phyloP scores from a whole-genome alignment of 2,888 invertebrate genomes.

The Priocnemis perturbator region DNA sequence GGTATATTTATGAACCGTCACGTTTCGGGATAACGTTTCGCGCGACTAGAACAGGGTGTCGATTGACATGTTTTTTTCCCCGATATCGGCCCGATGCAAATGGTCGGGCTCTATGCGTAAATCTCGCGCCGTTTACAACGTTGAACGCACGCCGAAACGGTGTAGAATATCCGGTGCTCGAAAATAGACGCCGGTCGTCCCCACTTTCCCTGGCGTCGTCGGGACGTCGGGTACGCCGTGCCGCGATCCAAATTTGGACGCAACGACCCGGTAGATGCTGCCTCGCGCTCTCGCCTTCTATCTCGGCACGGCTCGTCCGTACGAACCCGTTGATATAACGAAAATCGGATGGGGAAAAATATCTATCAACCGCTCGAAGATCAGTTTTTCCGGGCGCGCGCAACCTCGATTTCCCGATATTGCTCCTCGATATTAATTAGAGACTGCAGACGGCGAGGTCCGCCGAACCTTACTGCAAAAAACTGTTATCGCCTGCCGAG shows the following conservation, averaged over 20 bases:
- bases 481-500: no score
- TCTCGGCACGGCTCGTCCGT: slow-evolving; percentile 32
- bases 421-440: no score
- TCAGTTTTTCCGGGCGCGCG: no score
- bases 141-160: slow-evolving; percentile 28
- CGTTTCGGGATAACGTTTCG: no score
- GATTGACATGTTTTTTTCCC: background rate
- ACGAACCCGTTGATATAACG: slow-evolving; percentile 1
- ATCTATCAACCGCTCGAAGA: no score
- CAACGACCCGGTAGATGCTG: slow-evolving; percentile 71
- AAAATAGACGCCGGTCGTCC: slow-evolving; percentile 75
- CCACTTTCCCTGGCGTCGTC: slow-evolving; percentile 65
- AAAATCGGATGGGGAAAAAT: background rate
- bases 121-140: slow-evolving; percentile 13
- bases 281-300: slow-evolving; percentile 47
- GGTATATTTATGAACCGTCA: no score
- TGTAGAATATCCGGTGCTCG: slow-evolving; percentile 70
- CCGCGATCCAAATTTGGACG: slow-evolving; percentile 79
- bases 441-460: no score
- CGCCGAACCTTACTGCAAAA: no score
- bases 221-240: slow-evolving; percentile 71
- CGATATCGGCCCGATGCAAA: background rate
- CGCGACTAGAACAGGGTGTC: no score
- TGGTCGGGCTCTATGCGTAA: background rate
- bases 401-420: no score